Percentiles rank a stretch among this genome's conserved stretches.
Conservation (phyloP, 2,113 vertebrate species). For the Lepus americanus region DNA sequence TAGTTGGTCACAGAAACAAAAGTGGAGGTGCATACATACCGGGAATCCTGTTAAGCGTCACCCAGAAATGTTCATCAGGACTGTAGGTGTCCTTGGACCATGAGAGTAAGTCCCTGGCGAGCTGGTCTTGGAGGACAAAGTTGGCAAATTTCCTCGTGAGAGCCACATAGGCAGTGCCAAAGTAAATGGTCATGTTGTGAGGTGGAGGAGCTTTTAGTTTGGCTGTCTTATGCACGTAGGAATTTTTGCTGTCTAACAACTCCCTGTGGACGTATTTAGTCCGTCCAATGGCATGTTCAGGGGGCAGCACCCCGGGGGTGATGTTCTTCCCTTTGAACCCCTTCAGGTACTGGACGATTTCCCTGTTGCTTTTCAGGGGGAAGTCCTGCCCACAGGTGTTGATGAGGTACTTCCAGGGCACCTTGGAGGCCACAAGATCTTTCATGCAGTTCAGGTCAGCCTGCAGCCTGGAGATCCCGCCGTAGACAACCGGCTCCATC, state of each 20-base stretch:
- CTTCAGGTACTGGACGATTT: conserved; percentile 84
- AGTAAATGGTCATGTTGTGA: conserved; percentile 83
- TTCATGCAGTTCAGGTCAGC: conserved; percentile 83
- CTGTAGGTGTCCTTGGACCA: conserved; percentile 87
- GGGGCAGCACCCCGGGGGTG: conserved; percentile 81
- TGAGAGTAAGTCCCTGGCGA: conserved; percentile 69
- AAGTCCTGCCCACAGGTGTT: conserved; percentile 86
- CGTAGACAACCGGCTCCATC: conserved; percentile 78
- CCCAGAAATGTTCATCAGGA: conserved; percentile 86
- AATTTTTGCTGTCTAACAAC: conserved; percentile 36
- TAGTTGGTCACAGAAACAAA: background rate
- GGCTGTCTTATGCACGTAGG: conserved; percentile 71
- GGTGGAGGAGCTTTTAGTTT: conserved; percentile 47
- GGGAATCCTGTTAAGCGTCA: conserved; percentile 84
- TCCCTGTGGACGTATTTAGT: conserved; percentile 80
- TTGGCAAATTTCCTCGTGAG: conserved; percentile 75
- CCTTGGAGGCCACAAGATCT: conserved; percentile 46
- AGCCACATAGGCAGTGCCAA: conserved; percentile 80
- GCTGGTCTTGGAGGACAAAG: conserved; percentile 77
- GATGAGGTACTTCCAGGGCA: conserved; percentile 82
- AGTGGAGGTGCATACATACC: conserved; percentile 75
- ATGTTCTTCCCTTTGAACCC: conserved; percentile 74
- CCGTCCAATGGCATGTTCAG: background rate
- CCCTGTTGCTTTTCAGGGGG: conserved; percentile 85
- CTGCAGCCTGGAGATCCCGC: conserved; percentile 79